phyloP scores from a whole-genome alignment of 2,888 invertebrate species.

The Halictus quadricinctus region DNA sequence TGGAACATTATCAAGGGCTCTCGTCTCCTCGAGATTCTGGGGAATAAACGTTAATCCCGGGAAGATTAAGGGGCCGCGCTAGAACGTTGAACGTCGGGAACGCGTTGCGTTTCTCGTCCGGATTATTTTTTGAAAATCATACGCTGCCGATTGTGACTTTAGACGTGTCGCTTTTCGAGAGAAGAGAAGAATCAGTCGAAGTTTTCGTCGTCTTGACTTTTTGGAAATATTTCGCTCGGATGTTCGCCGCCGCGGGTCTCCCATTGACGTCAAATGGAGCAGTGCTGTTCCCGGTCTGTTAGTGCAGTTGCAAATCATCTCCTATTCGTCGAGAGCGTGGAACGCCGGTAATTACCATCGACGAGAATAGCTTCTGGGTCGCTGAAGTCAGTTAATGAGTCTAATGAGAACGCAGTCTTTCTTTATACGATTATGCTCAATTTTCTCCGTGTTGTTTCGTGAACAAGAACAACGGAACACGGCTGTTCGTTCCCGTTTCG shows the following conservation, averaged over 20 bases:
- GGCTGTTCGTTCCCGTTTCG: neutral
- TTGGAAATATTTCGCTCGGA: neutral
- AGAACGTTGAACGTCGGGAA: neutral
- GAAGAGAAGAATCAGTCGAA: neutral
- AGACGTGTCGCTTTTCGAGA: no score
- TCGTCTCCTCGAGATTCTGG: neutral
- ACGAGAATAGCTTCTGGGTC: constrained; percentile 30
- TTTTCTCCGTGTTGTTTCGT: neutral
- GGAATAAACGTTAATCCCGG: constrained; percentile 1
- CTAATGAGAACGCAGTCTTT: constrained; percentile 42
- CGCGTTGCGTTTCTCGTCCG: neutral
- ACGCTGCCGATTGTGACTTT: neutral
- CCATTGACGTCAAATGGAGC: neutral
- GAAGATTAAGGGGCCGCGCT: neutral
- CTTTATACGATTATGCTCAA: constrained; percentile 18
- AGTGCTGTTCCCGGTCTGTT: neutral
- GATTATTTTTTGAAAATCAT: neutral
- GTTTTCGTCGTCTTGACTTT: neutral
- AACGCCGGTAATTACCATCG: constrained; percentile 37
- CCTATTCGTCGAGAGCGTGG: constrained; percentile 7
- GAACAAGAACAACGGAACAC: neutral
- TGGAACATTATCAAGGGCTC: neutral
- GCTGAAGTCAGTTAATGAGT: constrained; percentile 36
- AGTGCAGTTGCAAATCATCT: constrained; percentile 24
- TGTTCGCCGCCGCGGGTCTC: no score